Evolutionary conservation across 2,797 vertebrate genomes (phyloP).

Genomic region (Gadopsis bispinosus): DNA sequence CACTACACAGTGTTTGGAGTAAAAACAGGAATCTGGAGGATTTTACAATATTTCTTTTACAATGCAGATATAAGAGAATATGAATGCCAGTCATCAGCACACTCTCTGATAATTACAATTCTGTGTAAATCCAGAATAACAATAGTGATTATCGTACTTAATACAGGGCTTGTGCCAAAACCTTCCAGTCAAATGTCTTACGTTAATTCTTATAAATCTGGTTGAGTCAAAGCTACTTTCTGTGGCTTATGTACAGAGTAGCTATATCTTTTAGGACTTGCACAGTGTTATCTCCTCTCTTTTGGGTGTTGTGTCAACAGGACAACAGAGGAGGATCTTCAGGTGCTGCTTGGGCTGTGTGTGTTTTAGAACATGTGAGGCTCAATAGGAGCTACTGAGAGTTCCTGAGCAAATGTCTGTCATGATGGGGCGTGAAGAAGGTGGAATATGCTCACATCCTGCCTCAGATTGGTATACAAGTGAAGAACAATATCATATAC

Average conservation of each 20-base stretch:
- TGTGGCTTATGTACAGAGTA: background rate
- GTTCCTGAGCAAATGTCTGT: conserved; percentile 19
- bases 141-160: conserved; percentile 4
- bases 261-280: conserved; percentile 16
- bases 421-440: background rate
- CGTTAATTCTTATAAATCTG: conserved; percentile 15
- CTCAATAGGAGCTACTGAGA: conserved; percentile 24
- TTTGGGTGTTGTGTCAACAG: conserved; percentile 46
- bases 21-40: conserved; percentile 17
- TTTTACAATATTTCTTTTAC: conserved; percentile 3
- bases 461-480: conserved; percentile 7
- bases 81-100: background rate
- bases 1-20: background rate
- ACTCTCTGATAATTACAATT: conserved; percentile 15
- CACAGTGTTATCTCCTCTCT: conserved; percentile 21
- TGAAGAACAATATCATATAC: conserved; percentile 3
- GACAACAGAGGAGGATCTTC: conserved; percentile 46
- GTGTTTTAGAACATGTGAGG: conserved; percentile 49
- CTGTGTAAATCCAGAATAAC: conserved; percentile 19
- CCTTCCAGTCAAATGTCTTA: background rate
- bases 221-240: conserved; percentile 21
- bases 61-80: background rate
- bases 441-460: background rate
- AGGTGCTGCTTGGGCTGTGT: conserved; percentile 29
- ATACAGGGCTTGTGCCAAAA: conserved; percentile 12